A percentile compares a stretch with the other conserved stretches of the same genome.
Conservation (phyloP, 2,888 invertebrate species). For the Trichopoda pennipes region DNA sequence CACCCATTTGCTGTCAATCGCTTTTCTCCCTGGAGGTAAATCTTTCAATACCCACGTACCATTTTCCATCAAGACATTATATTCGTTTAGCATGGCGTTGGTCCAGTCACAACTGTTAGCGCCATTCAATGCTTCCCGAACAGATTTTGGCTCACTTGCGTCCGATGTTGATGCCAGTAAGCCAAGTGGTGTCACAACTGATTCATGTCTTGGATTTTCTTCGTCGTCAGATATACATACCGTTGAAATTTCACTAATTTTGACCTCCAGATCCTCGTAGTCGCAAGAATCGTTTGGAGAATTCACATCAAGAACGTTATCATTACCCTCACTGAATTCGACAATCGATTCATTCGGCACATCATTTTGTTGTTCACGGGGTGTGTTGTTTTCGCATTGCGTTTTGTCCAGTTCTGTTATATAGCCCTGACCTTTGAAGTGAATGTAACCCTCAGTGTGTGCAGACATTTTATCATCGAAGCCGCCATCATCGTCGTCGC, state of each 20-base stretch:
- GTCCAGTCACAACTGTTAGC: conserved; percentile 15
- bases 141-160: too few species aligned
- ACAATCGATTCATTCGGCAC: conserved; percentile 17
- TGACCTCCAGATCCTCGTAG: too few species aligned
- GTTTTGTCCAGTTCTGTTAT: conserved; percentile 8
- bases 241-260: too few species aligned
- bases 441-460: too few species aligned
- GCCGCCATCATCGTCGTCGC: conserved; percentile 4
- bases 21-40: conserved; percentile 66
- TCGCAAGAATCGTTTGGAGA: too few species aligned
- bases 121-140: conserved; percentile 10
- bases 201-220: too few species aligned
- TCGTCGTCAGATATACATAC: too few species aligned
- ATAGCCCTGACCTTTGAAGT: conserved; percentile 9
- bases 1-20: conserved; percentile 70
- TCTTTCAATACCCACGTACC: conserved; percentile 27
- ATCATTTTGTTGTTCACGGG: too few species aligned
- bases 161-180: too few species aligned
- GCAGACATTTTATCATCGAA: conserved; percentile 9
- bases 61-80: conserved; percentile 27
- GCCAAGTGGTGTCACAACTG: too few species aligned
- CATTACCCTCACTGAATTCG: conserved; percentile 47
- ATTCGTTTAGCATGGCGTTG: conserved; percentile 39
- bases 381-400: conserved; percentile 5
- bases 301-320: too few species aligned